Percentiles rank a stretch among this genome's conserved stretches.
Conservation (phyloP, 2,888 invertebrate genomes). For the Euspilapteryx auroguttella region DNA sequence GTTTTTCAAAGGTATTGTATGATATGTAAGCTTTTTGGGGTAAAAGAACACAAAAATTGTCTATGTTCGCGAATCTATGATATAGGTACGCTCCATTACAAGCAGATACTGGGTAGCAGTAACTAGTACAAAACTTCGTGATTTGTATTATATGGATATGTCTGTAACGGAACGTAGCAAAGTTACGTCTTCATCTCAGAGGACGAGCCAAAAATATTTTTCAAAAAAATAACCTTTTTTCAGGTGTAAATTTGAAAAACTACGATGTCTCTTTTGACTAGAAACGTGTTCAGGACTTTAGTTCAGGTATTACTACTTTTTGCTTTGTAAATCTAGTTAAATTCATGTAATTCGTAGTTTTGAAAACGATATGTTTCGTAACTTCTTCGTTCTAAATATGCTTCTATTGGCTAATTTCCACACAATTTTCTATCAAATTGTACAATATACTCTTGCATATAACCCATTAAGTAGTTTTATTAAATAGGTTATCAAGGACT, state of each 20-base stretch:
- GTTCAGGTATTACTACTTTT: slow-evolving; percentile 27
- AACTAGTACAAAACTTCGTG: no score
- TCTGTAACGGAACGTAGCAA: slow-evolving; percentile 14
- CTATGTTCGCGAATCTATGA: no score
- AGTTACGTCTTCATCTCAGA: slow-evolving; percentile 23
- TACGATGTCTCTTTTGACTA: slow-evolving; percentile 40
- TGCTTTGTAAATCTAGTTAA: slow-evolving; percentile 6
- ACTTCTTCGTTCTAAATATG: slow-evolving; percentile 12
- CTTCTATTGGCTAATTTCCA: neutral
- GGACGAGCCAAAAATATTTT: slow-evolving; percentile 34
- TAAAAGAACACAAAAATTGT: no score
- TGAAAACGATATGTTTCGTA: slow-evolving; percentile 32
- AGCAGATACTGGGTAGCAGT: no score
- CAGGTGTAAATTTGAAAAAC: slow-evolving; percentile 11
- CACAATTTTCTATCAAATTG: no score
- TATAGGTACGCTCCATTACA: no score
- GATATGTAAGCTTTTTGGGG: no score
- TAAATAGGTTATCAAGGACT: no score
- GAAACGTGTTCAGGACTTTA: slow-evolving; percentile 36
- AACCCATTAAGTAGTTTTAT: no score
- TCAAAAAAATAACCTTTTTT: slow-evolving; percentile 19
- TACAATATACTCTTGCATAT: no score
- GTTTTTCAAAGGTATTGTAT: no score
- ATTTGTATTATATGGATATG: no score
- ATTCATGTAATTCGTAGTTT: slow-evolving; percentile 2